Percentiles rank a stretch among this genome's conserved stretches.
Evolutionary conservation across 2,888 invertebrate genomes (phyloP).

Genomic region (Isotomurus palustris): DNA sequence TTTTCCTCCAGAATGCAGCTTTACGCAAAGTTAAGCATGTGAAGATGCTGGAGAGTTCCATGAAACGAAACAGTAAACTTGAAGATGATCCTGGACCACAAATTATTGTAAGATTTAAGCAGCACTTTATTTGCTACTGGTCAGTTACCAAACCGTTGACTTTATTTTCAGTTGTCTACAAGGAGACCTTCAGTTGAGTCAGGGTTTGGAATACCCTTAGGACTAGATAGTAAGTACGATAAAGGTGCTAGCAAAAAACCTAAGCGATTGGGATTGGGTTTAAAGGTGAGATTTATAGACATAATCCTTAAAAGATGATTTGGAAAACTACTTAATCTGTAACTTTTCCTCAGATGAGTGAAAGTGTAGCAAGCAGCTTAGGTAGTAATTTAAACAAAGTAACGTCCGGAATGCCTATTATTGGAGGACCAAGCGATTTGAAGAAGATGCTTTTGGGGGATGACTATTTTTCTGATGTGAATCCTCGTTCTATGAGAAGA

Average conservation of each 20-base stretch:
- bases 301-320: neutral
- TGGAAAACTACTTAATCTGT: neutral
- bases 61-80: constrained; percentile 36
- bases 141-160: no score
- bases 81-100: constrained; percentile 47
- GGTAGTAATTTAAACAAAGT: constrained; percentile 66
- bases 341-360: constrained; percentile 61
- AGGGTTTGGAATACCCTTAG: constrained; percentile 37
- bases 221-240: constrained; percentile 39
- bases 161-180: constrained; percentile 38
- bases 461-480: constrained; percentile 98
- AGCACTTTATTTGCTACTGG: neutral
- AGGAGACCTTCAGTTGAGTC: constrained; percentile 45
- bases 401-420: constrained; percentile 56
- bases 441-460: constrained; percentile 87
- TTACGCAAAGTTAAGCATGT: constrained; percentile 71
- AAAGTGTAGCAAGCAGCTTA: constrained; percentile 85
- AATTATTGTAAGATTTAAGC: constrained; percentile 31
- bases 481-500: constrained; percentile 91
- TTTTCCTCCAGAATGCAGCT: constrained; percentile 95
- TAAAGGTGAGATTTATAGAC: constrained; percentile 27
- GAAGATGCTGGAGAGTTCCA: constrained; percentile 44
- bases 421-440: constrained; percentile 68
- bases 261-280: constrained; percentile 50
- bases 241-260: constrained; percentile 61